phyloP scores from a whole-genome alignment of 1,140 invertebrate species.

The Polypedilum vanderplanki region DNA sequence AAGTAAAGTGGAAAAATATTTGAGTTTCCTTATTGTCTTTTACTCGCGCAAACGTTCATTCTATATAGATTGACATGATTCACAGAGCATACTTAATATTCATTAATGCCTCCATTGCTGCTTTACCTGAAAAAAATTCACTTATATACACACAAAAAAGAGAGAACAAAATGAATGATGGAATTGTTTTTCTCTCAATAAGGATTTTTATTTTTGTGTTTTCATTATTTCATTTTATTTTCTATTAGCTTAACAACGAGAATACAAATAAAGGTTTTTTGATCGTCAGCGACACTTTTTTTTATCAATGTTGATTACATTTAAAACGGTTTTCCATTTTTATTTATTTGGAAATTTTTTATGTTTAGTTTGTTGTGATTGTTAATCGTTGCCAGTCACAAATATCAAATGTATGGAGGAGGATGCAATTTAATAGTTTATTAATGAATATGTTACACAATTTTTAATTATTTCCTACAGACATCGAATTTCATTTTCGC shows the following conservation, averaged over 20 bases:
- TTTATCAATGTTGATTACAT: not conserved
- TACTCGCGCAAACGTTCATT: too few species aligned
- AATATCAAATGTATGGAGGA: conserved; percentile 14
- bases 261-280: conserved; percentile 8
- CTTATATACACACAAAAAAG: too few species aligned
- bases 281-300: conserved; percentile 16
- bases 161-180: too few species aligned
- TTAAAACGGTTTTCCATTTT: not conserved
- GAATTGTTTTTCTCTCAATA: too few species aligned
- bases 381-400: conserved; percentile 25
- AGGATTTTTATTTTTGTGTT: too few species aligned
- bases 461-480: conserved; percentile 19
- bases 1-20: too few species aligned
- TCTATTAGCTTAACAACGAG: conserved; percentile 12
- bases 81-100: too few species aligned
- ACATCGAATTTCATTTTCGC: not conserved
- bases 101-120: too few species aligned
- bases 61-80: too few species aligned
- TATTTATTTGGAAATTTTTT: not conserved
- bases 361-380: not conserved
- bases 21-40: too few species aligned
- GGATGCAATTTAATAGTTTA: not conserved
- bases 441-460: not conserved
- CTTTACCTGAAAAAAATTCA: too few species aligned
- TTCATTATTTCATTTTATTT: not conserved